Percentiles rank a stretch among this genome's conserved stretches.
Conservation (phyloP, 2,113 vertebrate species). For the Microcebus ravelobensis region DNA sequence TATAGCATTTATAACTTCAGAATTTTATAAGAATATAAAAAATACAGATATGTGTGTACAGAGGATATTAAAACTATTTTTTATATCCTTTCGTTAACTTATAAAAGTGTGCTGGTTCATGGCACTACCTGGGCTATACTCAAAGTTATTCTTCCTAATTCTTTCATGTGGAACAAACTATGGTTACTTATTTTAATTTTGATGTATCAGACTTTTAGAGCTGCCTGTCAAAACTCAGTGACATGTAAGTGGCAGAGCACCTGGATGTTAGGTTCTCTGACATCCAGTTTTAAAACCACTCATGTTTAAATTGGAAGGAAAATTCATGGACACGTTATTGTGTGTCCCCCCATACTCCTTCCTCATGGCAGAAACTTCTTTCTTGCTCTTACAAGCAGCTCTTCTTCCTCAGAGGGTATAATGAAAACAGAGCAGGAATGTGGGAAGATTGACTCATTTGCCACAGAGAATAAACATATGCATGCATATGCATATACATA, state of each 20-base stretch:
- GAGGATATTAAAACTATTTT: not conserved
- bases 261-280: too few species aligned
- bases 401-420: not conserved
- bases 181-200: not conserved
- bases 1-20: not conserved
- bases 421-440: not conserved
- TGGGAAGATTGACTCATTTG: not conserved
- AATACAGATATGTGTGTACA: not conserved
- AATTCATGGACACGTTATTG: not conserved
- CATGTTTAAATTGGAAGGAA: not conserved
- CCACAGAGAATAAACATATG: not conserved
- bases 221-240: not conserved
- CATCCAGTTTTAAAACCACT: not conserved
- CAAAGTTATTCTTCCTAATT: not conserved
- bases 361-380: not conserved
- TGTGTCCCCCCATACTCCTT: too few species aligned
- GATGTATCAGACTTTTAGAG: not conserved
- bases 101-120: not conserved
- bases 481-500: too few species aligned
- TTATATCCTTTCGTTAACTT: not conserved
- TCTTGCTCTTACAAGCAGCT: not conserved
- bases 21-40: not conserved
- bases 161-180: not conserved
- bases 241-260: not conserved
- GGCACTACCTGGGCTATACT: not conserved